Evolutionary conservation across 2,797 vertebrate species (phyloP), one percentile per base, ranked within the genome.

Genomic region (Neopelma chrysocephalum): DNA sequence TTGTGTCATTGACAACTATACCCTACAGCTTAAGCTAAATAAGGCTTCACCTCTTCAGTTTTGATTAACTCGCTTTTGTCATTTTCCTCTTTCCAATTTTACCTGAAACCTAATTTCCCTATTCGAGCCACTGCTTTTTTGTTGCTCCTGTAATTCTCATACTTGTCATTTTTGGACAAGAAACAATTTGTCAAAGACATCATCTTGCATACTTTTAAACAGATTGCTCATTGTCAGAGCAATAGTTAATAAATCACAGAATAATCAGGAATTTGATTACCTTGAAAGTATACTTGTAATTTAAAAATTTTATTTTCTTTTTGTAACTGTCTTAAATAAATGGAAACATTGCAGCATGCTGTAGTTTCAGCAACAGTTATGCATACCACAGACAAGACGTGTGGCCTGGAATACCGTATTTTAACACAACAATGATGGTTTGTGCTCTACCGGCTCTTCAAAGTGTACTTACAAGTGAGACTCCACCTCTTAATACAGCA

Each of bases 1-100:
- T 95, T 96, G 56, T 95, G 90, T 93, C 93, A 84, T 45, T 96
- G 96, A 98, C 93, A 97, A 94, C 87, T 81, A 83, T 88, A 96
- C 65, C 72, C 94, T 91, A 95, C 84, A 97, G 89, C 64, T 96
- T 95, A 94, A 76, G 90, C 89, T 95, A 96, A 96, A 93, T 43
- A 82, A 77, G 57, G 65, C 70, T 94, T 97, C 87, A 62, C 70
- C n/a, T 90, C 36, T 91, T 94, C 89, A 65, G 34, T 72, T 96
- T 93, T 73, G 80, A 82, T 60, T 79, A 90, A 90, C 91, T 96
- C 58, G 31, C 77, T 94, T 97, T 87, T 93, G 89, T 94, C 62
- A 94, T 71, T 89, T 95, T 82, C 38, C 64, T 94, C 36, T 43
- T 94, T 92, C 91, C 73, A 93, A 73, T 61, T 96, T 80, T 43